phyloP scores from a whole-genome alignment of 1,140 invertebrate species.

The Proctacanthus coquilletti region DNA sequence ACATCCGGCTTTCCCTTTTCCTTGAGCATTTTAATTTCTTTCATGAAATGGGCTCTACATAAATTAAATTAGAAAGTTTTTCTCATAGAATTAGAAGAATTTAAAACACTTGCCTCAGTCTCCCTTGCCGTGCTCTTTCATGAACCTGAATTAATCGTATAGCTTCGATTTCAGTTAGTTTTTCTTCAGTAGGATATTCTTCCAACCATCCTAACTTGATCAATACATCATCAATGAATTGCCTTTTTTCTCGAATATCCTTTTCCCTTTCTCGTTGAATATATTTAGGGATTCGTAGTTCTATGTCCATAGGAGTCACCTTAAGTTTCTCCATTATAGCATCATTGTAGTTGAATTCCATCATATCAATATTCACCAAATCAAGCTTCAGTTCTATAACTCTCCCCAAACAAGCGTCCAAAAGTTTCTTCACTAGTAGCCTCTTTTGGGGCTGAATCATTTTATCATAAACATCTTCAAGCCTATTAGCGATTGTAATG shows the following conservation, averaged over 20 bases:
- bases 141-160: slow-evolving; percentile 75
- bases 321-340: slow-evolving; percentile 46
- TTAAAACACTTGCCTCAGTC: slow-evolving; percentile 35
- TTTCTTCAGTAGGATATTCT: slow-evolving; percentile 34
- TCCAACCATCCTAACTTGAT: slow-evolving; percentile 50
- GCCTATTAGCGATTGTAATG: slow-evolving; percentile 53
- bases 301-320: slow-evolving; percentile 47
- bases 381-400: slow-evolving; percentile 67
- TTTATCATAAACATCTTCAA: slow-evolving; percentile 77
- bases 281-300: slow-evolving; percentile 50
- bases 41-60: slow-evolving; percentile 73
- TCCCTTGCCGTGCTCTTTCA: slow-evolving; percentile 77
- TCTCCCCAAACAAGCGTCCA: slow-evolving; percentile 68
- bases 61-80: not conserved
- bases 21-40: slow-evolving; percentile 64
- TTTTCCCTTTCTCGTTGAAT: slow-evolving; percentile 47
- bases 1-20: slow-evolving; percentile 47
- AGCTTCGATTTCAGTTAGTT: slow-evolving; percentile 66
- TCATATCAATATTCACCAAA: slow-evolving; percentile 68
- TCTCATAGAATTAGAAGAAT: not conserved
- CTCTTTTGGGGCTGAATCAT: slow-evolving; percentile 87
- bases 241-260: slow-evolving; percentile 41
- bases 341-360: slow-evolving; percentile 76
- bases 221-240: slow-evolving; percentile 47
- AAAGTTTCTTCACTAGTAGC: slow-evolving; percentile 53